Percentiles rank a stretch among this genome's conserved stretches.
Evolutionary conservation across 2,888 invertebrate genomes (phyloP).

Genomic region (Aporophyla lueneburgensis): DNA sequence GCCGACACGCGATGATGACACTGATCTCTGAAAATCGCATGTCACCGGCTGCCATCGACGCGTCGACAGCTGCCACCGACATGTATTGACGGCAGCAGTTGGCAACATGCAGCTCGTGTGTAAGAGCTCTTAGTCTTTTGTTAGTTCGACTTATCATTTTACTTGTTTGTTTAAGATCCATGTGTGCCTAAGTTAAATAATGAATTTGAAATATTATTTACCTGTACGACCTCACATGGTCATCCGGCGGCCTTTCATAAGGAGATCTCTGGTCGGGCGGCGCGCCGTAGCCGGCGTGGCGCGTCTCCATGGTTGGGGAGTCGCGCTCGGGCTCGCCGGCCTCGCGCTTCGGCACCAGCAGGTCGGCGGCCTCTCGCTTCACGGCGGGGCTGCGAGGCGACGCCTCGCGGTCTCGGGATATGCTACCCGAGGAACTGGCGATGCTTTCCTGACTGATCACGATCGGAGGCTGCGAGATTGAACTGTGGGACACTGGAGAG

Average conservation of each 20-base stretch:
- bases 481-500: constrained; percentile 55
- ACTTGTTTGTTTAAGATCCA: neutral
- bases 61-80: no score
- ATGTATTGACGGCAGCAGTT: no score
- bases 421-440: constrained; percentile 66
- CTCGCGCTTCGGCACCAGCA: constrained; percentile 93
- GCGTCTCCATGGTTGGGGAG: constrained; percentile 94
- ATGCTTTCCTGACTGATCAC: constrained; percentile 59
- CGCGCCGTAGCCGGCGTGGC: constrained; percentile 92
- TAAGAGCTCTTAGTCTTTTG: neutral
- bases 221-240: constrained; percentile 91
- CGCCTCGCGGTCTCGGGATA: constrained; percentile 76
- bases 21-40: no score
- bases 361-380: constrained; percentile 88
- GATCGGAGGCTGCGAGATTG: constrained; percentile 67
- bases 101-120: no score
- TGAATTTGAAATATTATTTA: constrained; percentile 54
- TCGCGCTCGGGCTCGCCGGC: constrained; percentile 92
- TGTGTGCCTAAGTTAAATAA: neutral
- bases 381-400: constrained; percentile 87
- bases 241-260: constrained; percentile 93
- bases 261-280: constrained; percentile 92
- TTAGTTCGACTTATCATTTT: neutral
- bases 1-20: no score
- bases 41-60: no score